These are phyloP conservation scores for Dolichoris vasculosae DNA, from an alignment of 1,140 invertebrate species.

Conservation along the genomic window DNA sequence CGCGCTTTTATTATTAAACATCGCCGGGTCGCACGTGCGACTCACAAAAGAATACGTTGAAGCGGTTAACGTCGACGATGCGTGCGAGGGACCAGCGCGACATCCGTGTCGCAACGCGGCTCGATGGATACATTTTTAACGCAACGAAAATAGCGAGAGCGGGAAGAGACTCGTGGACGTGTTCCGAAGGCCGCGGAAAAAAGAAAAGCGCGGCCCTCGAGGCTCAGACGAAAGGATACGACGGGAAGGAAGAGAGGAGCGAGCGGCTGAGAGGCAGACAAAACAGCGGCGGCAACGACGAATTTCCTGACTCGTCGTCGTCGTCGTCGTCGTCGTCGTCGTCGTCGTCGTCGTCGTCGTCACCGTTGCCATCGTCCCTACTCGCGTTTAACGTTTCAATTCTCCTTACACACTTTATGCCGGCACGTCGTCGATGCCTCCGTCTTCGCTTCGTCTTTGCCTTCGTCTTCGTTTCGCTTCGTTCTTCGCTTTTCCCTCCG, in stretches of 20 bases:
- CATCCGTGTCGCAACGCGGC: conserved; percentile 56
- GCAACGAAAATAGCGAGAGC: conserved; percentile 66
- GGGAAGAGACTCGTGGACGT: conserved; percentile 47
- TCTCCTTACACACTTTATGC: conserved; percentile 12
- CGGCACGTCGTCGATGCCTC: conserved; percentile 13
- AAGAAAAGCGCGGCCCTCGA: conserved; percentile 12
- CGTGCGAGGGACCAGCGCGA: conserved; percentile 51
- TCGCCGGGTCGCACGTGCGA: background rate
- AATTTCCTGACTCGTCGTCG: conserved; percentile 48
- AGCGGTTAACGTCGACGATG: conserved; percentile 56
- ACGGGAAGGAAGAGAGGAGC: conserved; percentile 11
- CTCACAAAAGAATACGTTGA: conserved; percentile 31
- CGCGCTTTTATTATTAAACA: conserved; percentile 34
- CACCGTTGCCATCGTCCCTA: too few species aligned
- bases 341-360: too few species aligned
- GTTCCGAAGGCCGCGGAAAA: conserved; percentile 46
- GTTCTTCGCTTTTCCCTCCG: background rate
- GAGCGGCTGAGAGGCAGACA: conserved; percentile 58
- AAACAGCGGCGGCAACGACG: conserved; percentile 62
- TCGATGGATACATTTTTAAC: conserved; percentile 71
- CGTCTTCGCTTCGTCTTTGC: background rate
- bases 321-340: conserved; percentile 24
- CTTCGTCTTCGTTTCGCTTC: background rate
- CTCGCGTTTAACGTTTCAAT: conserved; percentile 41
- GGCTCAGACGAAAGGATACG: conserved; percentile 18